phyloP scores from a whole-genome alignment of 2,113 vertebrate genomes.

The Phyllostomus discolor region DNA sequence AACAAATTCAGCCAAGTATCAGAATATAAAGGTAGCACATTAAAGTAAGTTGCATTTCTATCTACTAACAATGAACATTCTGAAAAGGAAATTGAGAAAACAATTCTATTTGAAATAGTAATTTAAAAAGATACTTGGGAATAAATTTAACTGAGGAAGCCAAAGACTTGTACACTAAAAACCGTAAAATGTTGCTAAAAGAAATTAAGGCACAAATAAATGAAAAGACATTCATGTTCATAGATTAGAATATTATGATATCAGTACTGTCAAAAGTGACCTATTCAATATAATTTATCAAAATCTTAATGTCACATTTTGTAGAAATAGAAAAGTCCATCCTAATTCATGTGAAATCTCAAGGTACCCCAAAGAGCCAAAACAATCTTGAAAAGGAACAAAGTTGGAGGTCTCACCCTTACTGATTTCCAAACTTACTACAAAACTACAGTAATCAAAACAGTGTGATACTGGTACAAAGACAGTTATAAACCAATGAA shows the following conservation, averaged over 20 bases:
- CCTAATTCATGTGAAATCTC: neutral
- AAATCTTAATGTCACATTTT: neutral
- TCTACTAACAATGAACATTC: neutral
- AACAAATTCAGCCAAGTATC: neutral
- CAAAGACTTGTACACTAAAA: neutral
- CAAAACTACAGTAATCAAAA: neutral
- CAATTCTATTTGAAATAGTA: neutral
- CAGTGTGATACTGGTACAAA: neutral
- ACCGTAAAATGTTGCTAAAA: neutral
- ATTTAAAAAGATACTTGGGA: neutral
- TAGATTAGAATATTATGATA: neutral
- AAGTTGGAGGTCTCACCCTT: neutral
- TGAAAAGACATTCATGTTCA: neutral
- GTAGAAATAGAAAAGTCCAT: neutral
- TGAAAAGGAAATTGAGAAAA: neutral
- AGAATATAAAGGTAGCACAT: neutral
- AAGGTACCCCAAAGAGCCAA: neutral
- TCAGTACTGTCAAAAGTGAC: neutral
- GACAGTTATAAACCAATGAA: neutral
- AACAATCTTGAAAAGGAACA: slow-evolving; percentile 7
- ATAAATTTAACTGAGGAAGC: neutral
- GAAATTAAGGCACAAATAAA: slow-evolving; percentile 1
- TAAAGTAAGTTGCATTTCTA: neutral
- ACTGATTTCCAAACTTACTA: slow-evolving; percentile 9
- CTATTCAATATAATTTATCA: neutral